Base-by-base conservation (phyloP, 2,888 invertebrate genomes). In the Troglohyphantes excavatus region DNA sequence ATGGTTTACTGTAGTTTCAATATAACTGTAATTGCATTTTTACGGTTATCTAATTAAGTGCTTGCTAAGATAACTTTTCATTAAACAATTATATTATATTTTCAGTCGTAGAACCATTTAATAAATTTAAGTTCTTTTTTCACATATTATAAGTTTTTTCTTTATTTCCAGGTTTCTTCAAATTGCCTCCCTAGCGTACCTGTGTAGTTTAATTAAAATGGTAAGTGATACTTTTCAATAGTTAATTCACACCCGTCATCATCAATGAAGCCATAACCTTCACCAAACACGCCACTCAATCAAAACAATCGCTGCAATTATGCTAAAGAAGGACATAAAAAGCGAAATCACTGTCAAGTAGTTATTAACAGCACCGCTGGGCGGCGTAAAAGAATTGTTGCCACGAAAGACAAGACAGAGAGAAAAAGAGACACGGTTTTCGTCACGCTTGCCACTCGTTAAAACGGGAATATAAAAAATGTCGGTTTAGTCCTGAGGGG, bases 101-200 rank as follows among this genome's bases (percentile, higher is more conserved):
- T n/a, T n/a, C n/a, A n/a, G n/a, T n/a, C 29, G 67, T 19, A n/a
- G 27, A 67, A 27, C 11, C 21, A 17, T 9, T 33, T 17, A 67
- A 27, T 70, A 19, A 3, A 2, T 19, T 70, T 43, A 39, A 39
- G 13, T 19, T 13, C 6, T 7, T 76, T 33, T 19, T 70, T 19
- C n/a, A n/a, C n/a, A n/a, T n/a, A 43, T 7, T 23, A 39, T 21
- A 21, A 1, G n/a, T 78, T n/a, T 46, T 81, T 43, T 27, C 43
- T 67, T 73, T 46, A 13, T 82, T 78, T 76, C 2, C 9, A 90
- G 89, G 84, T 78, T 90, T 78, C 84, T 90, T 78, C 89, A 90
- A 43, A 84, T 90, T 90, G 84, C 83, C 78, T 90, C 89, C 89
- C 89, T 90, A 90, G 89, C 89, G 89, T 82, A 90, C 89, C 89